Conservation (phyloP, 2,888 invertebrate genomes). For the Cylloceria caligata region DNA sequence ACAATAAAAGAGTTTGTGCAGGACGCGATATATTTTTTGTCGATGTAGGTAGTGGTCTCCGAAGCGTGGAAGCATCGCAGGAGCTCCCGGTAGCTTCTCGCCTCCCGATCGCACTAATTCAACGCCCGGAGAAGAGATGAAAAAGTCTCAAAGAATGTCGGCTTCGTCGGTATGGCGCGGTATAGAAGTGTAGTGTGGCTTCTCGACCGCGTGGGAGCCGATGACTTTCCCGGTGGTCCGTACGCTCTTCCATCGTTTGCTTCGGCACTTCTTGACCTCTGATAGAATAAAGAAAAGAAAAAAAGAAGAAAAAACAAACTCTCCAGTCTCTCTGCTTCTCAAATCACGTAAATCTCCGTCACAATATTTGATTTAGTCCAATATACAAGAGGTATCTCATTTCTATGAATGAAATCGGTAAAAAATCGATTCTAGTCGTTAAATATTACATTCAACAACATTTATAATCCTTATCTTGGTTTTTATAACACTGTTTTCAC, state of each 20-base stretch:
- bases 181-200: constrained; percentile 37
- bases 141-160: constrained; percentile 55
- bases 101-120: constrained; percentile 57
- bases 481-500: background rate
- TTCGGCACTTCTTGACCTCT: constrained; percentile 23
- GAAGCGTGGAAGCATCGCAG: constrained; percentile 65
- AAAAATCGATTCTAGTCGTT: background rate
- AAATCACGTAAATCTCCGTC: constrained; percentile 1
- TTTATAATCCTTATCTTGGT: background rate
- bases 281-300: background rate
- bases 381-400: background rate
- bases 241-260: constrained; percentile 16
- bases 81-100: constrained; percentile 46
- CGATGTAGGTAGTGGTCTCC: constrained; percentile 59
- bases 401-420: too few relatives aligned
- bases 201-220: constrained; percentile 63
- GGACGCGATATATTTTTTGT: constrained; percentile 43
- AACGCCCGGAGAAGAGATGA: constrained; percentile 32
- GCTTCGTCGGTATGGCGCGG: constrained; percentile 29
- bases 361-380: constrained; percentile 26
- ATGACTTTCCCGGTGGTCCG: constrained; percentile 69
- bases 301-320: constrained; percentile 19
- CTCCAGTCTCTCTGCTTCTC: background rate
- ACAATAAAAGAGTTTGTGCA: constrained; percentile 34
- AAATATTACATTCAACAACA: background rate